Base-by-base conservation (phyloP, 1,140 invertebrate species). In the Cotesia vestalis region DNA sequence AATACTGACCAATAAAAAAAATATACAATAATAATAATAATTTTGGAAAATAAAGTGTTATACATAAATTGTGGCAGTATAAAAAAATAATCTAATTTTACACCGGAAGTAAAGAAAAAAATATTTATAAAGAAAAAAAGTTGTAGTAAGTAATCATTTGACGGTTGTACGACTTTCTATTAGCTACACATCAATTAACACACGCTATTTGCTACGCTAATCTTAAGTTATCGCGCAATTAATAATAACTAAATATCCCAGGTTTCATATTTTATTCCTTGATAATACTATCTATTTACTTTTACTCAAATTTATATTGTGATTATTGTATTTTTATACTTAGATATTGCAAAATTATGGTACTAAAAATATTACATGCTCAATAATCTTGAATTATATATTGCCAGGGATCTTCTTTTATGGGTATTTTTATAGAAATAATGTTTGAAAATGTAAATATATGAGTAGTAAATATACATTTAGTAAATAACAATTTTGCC, bases 141-240 rank as follows among this genome's bases (percentile, higher is more conserved):
- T 61, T 8, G 34, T 36, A 61, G 35, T 5, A 61, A 61, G 17
- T 61, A 61, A 61, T 61, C 17, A 61, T 14, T 12, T 1, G 36
- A 36, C 14, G 3, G 36, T 63, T 46, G 8, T 17, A 63, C 35
- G 35, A 63, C 61, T 63, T 63, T 63, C 61, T 63, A 63, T 40
- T 63, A 36, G 61, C 12, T 8, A 36, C n/a, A n/a, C 53, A n/a
- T 9, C 17, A 5, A 55, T 14, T 55, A 55, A 55, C 53, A 14
- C 12, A 55, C 53, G n/a, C 17, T 14, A 38, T 63, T 63, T 36
- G 38, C 61, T 36, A 40, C 61, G 34, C 14, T 11, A 40, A 63
- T 14, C 36, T 36, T 17, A n/a, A 40, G 5, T 63, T 63, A 66
- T 66, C 53, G n/a, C 8, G n/a, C 20, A 27, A 20, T 14, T n/a